Conservation (phyloP, 2,113 vertebrate genomes). For the Brachyhypopomus gauderio region DNA sequence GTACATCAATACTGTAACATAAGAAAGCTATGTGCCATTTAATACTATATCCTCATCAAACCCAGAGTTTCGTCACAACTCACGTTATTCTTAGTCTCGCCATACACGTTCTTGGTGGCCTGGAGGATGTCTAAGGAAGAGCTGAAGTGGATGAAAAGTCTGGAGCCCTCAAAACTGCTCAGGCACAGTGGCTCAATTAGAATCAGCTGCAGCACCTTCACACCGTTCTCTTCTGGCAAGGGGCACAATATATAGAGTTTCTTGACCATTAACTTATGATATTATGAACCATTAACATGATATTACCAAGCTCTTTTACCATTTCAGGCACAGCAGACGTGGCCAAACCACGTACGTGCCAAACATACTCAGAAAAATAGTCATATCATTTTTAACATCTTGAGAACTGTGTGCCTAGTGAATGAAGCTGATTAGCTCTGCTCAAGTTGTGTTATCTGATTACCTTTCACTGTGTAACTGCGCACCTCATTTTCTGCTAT, state of each 20-base stretch:
- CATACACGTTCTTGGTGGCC: slow-evolving; percentile 76
- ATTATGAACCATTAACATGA: too few relatives aligned
- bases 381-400: too few relatives aligned
- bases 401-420: too few relatives aligned
- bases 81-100: slow-evolving; percentile 82
- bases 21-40: too few relatives aligned
- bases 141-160: slow-evolving; percentile 84
- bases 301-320: too few relatives aligned
- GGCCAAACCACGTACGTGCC: too few relatives aligned
- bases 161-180: slow-evolving; percentile 76
- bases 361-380: too few relatives aligned
- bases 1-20: not conserved
- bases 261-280: not conserved
- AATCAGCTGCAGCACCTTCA: slow-evolving; percentile 77
- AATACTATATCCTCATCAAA: not conserved
- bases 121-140: slow-evolving; percentile 81
- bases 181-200: slow-evolving; percentile 75
- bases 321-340: too few relatives aligned
- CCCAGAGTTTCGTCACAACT: slow-evolving; percentile 37
- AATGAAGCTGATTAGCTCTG: not conserved
- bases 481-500: slow-evolving; percentile 84
- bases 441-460: not conserved
- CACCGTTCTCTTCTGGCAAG: slow-evolving; percentile 76
- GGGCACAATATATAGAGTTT: slow-evolving; percentile 39
- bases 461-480: slow-evolving; percentile 87